A percentile compares a stretch with the other conserved stretches of the same genome.
phyloP scores from a whole-genome alignment of 35 echinoderm and acorn worm genomes.

The Lytechinus pictus region DNA sequence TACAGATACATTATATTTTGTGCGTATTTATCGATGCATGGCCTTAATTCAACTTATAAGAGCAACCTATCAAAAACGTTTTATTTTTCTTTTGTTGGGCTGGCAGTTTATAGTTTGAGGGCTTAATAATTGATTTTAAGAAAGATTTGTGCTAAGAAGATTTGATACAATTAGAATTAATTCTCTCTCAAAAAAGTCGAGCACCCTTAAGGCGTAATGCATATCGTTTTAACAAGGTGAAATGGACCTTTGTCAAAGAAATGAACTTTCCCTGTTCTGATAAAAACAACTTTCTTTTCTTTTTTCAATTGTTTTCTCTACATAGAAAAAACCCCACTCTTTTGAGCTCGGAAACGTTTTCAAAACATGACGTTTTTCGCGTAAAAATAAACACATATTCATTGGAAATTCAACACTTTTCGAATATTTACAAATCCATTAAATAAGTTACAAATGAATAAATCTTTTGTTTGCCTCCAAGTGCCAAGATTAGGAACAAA shows the following conservation, averaged over 20 bases:
- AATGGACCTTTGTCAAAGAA: background rate
- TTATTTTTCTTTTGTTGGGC: too few species aligned
- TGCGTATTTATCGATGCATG: too few species aligned
- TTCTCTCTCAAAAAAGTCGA: too few species aligned
- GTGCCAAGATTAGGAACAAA: background rate
- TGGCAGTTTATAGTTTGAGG: too few species aligned
- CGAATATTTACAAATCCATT: background rate
- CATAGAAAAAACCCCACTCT: background rate
- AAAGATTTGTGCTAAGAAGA: too few species aligned
- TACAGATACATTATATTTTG: too few species aligned
- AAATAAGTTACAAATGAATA: background rate
- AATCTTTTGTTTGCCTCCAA: background rate
- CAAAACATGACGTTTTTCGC: background rate
- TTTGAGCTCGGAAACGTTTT: background rate
- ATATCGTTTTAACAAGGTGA: too few species aligned
- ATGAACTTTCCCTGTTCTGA: background rate
- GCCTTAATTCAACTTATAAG: too few species aligned
- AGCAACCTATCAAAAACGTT: too few species aligned
- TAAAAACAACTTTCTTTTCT: background rate
- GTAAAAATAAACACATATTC: background rate
- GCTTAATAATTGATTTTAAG: too few species aligned
- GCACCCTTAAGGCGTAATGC: too few species aligned
- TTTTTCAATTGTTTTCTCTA: background rate
- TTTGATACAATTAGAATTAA: too few species aligned
- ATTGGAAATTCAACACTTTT: background rate